Percentiles rank a stretch among this genome's conserved stretches.
phyloP scores from a whole-genome alignment of 2,888 invertebrate species.

The Cheilosia urbana region DNA sequence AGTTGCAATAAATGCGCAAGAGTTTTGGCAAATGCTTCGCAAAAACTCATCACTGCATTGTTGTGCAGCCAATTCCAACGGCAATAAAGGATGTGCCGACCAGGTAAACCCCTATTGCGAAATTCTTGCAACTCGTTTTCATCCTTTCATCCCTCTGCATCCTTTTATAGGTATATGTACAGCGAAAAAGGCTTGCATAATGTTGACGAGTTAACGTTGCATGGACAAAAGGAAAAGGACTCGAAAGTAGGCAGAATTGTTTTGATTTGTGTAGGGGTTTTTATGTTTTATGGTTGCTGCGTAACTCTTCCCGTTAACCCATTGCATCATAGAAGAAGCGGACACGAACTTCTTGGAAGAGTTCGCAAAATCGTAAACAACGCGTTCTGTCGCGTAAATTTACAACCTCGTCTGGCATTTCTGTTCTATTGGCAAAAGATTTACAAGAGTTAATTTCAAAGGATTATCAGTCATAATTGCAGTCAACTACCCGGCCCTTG shows the following conservation, averaged over 20 bases:
- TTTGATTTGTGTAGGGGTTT: constrained; percentile 21
- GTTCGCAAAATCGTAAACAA: neutral
- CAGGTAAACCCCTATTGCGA: constrained; percentile 51
- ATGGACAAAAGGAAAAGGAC: constrained; percentile 35
- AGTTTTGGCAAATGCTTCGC: constrained; percentile 36
- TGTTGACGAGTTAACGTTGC: constrained; percentile 18
- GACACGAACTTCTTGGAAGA: constrained; percentile 43
- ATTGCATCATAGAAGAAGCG: constrained; percentile 64
- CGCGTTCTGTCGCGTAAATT: constrained; percentile 7
- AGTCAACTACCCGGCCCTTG: constrained; percentile 32
- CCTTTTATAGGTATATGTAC: neutral
- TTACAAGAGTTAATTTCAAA: constrained; percentile 56
- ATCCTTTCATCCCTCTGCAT: constrained; percentile 2
- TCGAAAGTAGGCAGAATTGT: constrained; percentile 12
- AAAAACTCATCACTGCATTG: constrained; percentile 34
- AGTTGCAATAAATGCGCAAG: constrained; percentile 51
- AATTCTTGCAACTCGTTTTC: constrained; percentile 42
- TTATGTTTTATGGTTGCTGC: constrained; percentile 40
- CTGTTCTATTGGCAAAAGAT: neutral
- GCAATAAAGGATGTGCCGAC: constrained; percentile 25
- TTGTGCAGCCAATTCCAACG: neutral
- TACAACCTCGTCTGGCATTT: constrained; percentile 10
- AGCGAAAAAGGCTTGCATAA: constrained; percentile 65
- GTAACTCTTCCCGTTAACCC: constrained; percentile 73
- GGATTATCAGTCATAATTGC: constrained; percentile 68